Conservation (phyloP, 2,888 invertebrate genomes). For the Cryptus armator region DNA sequence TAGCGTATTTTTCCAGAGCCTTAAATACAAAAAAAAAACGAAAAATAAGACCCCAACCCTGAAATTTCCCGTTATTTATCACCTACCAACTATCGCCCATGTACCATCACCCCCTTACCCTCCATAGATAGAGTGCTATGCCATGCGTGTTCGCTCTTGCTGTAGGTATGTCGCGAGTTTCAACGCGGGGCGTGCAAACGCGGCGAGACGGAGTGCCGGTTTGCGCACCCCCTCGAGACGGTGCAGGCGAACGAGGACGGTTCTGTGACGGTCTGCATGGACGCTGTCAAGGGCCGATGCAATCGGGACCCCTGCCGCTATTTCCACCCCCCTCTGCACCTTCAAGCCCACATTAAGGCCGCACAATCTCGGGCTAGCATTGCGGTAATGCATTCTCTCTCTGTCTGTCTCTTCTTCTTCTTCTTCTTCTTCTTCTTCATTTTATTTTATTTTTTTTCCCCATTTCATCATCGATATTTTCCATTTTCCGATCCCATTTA, state of each 20-base stretch:
- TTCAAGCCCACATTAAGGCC: conserved; percentile 99
- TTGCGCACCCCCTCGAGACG: conserved; percentile 99
- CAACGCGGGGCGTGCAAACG: conserved; percentile 99
- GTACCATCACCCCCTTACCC: conserved; percentile 72
- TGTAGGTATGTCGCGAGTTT: conserved; percentile 99
- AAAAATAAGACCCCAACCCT: conserved; percentile 60
- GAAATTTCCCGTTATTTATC: conserved; percentile 47
- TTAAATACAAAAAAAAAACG: conserved; percentile 63
- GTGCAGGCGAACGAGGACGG: conserved; percentile 99
- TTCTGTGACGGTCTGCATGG: conserved; percentile 99
- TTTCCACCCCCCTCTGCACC: conserved; percentile 99
- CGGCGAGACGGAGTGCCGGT: conserved; percentile 98
- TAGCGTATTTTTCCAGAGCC: conserved; percentile 74
- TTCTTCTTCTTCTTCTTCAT: conserved; percentile 66
- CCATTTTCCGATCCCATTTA: conserved; percentile 31
- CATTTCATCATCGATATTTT: conserved; percentile 65
- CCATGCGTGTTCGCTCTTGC: conserved; percentile 86
- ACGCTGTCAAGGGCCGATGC: conserved; percentile 99
- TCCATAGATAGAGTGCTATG: conserved; percentile 85
- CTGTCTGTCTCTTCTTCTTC: conserved; percentile 81
- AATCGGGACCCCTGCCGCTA: conserved; percentile 99
- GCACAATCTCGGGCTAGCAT: conserved; percentile 94
- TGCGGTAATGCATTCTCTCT: conserved; percentile 85
- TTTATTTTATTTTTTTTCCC: conserved; percentile 59
- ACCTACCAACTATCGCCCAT: conserved; percentile 53